These are phyloP conservation scores for Bucorvus abyssinicus DNA, from an alignment of 2,797 vertebrate genomes.

Conservation along the genomic window DNA sequence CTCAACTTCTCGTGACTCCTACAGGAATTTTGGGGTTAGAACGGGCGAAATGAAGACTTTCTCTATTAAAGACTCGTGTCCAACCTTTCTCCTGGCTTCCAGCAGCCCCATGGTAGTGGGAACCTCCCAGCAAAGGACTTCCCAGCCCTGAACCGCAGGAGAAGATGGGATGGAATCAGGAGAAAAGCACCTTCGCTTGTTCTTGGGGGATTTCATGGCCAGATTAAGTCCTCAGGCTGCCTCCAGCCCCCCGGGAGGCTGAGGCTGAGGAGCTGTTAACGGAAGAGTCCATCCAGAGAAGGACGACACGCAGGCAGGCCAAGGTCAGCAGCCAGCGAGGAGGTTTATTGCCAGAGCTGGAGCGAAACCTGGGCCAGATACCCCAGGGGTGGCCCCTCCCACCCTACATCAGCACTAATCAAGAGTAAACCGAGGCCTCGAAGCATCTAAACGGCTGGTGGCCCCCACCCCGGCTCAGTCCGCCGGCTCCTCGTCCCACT, in stretches of 20 bases:
- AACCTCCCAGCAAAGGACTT: not conserved
- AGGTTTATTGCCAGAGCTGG: not conserved
- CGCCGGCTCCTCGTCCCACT: not conserved
- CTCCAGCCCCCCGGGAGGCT: not conserved
- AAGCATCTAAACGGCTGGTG: no score
- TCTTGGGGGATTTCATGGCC: not conserved
- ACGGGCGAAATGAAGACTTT: not conserved
- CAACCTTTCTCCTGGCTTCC: not conserved
- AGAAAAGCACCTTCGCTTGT: not conserved
- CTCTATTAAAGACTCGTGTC: accelerated
- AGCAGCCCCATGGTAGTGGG: not conserved
- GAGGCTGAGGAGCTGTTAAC: not conserved
- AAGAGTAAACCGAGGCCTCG: no score
- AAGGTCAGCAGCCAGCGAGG: not conserved
- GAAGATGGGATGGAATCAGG: not conserved
- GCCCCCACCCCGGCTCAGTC: not conserved
- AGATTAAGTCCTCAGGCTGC: not conserved
- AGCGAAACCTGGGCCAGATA: no score
- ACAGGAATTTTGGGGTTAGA: not conserved
- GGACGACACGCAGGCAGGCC: not conserved
- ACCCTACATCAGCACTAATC: not conserved
- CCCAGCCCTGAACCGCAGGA: no score
- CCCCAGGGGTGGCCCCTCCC: not conserved
- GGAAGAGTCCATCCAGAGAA: not conserved
- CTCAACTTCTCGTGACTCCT: no score